phyloP scores from a whole-genome alignment of 2,888 invertebrate genomes.

The Leptura quadrifasciata region DNA sequence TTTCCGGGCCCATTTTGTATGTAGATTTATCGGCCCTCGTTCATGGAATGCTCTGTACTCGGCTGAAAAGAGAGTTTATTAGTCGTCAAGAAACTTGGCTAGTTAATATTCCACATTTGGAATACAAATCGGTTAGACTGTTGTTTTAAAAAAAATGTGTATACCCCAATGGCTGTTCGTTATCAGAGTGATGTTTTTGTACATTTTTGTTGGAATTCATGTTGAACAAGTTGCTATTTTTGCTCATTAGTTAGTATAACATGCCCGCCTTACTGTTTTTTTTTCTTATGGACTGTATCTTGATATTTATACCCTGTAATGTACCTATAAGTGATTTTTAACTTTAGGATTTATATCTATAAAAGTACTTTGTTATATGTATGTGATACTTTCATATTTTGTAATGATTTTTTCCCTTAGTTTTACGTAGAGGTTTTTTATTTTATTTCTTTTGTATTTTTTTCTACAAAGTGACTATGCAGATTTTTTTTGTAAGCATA shows the following conservation, averaged over 20 bases:
- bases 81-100: constrained; percentile 36
- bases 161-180: constrained; percentile 49
- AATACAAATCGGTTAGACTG: constrained; percentile 43
- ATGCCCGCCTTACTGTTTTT: constrained; percentile 35
- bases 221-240: constrained; percentile 41
- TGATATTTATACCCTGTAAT: constrained; percentile 43
- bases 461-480: constrained; percentile 41
- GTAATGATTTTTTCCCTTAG: constrained; percentile 33
- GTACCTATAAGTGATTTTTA: constrained; percentile 41
- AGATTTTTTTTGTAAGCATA: constrained; percentile 47
- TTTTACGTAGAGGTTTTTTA: constrained; percentile 35
- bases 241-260: constrained; percentile 40
- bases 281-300: constrained; percentile 45
- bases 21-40: constrained; percentile 12
- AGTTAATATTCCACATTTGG: constrained; percentile 42
- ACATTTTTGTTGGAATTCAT: constrained; percentile 50
- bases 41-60: constrained; percentile 50
- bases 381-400: constrained; percentile 50
- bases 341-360: constrained; percentile 41
- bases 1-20: background rate
- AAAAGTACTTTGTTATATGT: constrained; percentile 43
- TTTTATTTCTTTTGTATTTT: constrained; percentile 40
- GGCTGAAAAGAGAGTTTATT: constrained; percentile 42
- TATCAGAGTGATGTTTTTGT: constrained; percentile 47
- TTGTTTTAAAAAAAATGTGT: constrained; percentile 33